Conservation (phyloP, 2,797 vertebrate species). For the Etheostoma nigrum region DNA sequence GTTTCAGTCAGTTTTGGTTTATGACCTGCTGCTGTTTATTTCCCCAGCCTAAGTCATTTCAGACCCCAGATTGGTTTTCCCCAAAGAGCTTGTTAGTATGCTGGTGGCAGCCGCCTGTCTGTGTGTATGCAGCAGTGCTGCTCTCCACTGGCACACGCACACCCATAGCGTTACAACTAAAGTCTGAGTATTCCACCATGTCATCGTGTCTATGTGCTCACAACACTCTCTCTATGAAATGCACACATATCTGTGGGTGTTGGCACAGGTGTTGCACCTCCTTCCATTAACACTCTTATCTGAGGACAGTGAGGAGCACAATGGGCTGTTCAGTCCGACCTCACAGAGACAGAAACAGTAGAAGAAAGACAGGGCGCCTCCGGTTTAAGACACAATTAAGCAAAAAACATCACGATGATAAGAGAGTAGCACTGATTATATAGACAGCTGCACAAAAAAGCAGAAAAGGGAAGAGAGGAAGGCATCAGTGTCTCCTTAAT, state of each 20-base stretch:
- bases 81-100: slow-evolving; percentile 74
- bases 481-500: slow-evolving; percentile 14
- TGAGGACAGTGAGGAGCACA: slow-evolving; percentile 3
- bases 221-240: background rate
- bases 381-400: background rate
- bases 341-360: background rate
- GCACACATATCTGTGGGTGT: background rate
- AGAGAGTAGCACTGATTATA: slow-evolving; percentile 12
- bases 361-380: background rate
- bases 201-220: slow-evolving; percentile 9
- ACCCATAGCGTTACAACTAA: slow-evolving; percentile 27
- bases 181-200: slow-evolving; percentile 45
- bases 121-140: slow-evolving; percentile 12
- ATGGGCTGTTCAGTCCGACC: slow-evolving; percentile 3
- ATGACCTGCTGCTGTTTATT: slow-evolving; percentile 73
- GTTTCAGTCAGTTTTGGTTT: slow-evolving; percentile 70
- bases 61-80: slow-evolving; percentile 69
- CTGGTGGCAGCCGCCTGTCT: slow-evolving; percentile 65
- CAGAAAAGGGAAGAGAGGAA: slow-evolving; percentile 17
- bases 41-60: slow-evolving; percentile 67
- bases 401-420: slow-evolving; percentile 1
- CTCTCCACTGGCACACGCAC: slow-evolving; percentile 2
- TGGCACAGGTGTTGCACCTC: slow-evolving; percentile 3
- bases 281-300: slow-evolving; percentile 36
- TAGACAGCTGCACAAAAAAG: background rate